Evolutionary conservation across 2,888 invertebrate genomes (phyloP), one percentile per base, ranked within the genome.

Genomic region (Ephialtes manifestator): DNA sequence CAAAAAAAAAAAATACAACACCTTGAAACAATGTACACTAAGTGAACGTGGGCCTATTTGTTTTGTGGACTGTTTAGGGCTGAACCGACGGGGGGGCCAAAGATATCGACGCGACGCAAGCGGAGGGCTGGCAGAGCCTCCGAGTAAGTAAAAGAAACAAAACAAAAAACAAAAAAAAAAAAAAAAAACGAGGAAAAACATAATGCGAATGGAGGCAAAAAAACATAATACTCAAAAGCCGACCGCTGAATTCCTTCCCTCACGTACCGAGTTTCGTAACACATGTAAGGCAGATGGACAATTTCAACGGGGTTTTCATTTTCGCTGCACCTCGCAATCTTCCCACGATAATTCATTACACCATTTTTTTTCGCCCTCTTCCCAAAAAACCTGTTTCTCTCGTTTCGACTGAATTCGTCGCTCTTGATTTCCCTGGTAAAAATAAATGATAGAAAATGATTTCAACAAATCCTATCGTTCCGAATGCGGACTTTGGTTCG

Each of bases 71-170:
- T 95, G 95, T 95, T 95, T 95, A 95, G 95, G 95, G 95, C 95
- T 94, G 95, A 95, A 95, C 95, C 95, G 93, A 95, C 95, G 94
- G 95, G 95, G 94, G 95, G 95, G 92, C 94, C 95, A 92, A 95
- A 95, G 93, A 94, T 95, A 94, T 95, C 95, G 93, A 94, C 95
- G 91, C 94, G 95, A 92, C 94, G 93, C 93, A 94, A 93, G 94
- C 94, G 94, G 94, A 94, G 92, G 89, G 93, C 93, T 93, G 93
- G 92, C 94, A 93, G 92, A 93, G 93, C 94, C 94, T 94, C 94
- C 94, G 93, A 94, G 94, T 94, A 94, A 94, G 94, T 94, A 94
- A 92, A 89, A 90, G 82, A 88, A 60, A 60, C 7, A 72, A 83
- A 85, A 81, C 67, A 39, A 83, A 83, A 72, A 75, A 87, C 83